These are phyloP conservation scores for Hetaerina titia DNA, from an alignment of 2,888 invertebrate genomes.

Conservation along the genomic window DNA sequence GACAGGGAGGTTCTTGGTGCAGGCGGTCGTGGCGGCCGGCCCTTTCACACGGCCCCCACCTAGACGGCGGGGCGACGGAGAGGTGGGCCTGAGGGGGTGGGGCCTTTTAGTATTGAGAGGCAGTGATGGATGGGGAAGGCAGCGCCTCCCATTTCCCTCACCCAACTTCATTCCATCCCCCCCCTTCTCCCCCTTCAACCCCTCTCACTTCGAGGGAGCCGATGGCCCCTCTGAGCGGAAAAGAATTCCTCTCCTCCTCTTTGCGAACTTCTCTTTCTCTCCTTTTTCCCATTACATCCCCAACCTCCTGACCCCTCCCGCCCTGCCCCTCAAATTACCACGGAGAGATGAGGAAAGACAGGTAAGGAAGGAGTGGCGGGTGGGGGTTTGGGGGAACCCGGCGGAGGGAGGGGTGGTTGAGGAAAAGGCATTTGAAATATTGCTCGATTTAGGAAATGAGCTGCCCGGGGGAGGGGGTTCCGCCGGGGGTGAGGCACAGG, in stretches of 20 bases:
- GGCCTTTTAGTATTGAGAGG: conserved; percentile 1
- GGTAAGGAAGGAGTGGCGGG: not conserved
- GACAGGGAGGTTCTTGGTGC: no score
- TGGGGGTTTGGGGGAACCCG: not conserved
- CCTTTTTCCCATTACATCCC: not conserved
- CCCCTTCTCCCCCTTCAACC: not conserved
- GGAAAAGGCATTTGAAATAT: conserved; percentile 42
- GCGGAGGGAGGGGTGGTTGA: not conserved
- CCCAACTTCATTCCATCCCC: not conserved
- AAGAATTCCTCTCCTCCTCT: not conserved
- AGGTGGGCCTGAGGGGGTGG: not conserved
- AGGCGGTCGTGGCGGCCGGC: no score
- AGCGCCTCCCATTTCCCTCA: not conserved
- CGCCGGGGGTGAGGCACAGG: not conserved
- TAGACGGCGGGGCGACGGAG: not conserved
- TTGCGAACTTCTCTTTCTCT: not conserved
- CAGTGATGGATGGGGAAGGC: not conserved
- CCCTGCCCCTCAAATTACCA: not conserved
- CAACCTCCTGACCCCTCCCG: not conserved
- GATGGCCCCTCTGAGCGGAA: no score
- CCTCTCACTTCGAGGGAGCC: not conserved
- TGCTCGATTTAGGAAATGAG: conserved; percentile 61
- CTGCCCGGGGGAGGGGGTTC: not conserved
- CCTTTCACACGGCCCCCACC: not conserved
- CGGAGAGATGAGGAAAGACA: not conserved